Conservation (phyloP, 1,140 invertebrate species). For the Leptoteleia sp. region DNA sequence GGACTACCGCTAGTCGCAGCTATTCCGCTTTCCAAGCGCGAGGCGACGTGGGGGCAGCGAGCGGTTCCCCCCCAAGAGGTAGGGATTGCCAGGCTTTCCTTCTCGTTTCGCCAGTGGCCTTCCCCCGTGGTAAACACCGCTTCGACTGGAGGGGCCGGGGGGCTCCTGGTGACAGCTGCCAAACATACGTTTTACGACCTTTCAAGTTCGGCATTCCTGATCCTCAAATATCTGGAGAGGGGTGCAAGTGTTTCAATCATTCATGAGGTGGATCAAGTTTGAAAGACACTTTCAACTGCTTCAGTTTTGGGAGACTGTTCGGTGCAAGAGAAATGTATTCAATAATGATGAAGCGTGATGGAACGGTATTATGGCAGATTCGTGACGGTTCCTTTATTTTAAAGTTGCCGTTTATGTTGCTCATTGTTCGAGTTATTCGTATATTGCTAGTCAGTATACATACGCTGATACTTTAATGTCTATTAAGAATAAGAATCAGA, state of each 20-base stretch:
- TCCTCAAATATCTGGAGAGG: background rate
- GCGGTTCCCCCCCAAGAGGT: slow-evolving; percentile 4
- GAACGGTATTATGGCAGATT: too few species aligned
- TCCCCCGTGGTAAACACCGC: slow-evolving; percentile 9
- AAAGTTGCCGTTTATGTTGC: too few species aligned
- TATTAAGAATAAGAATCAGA: too few species aligned
- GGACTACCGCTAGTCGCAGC: too few species aligned
- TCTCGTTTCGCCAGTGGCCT: slow-evolving; percentile 21
- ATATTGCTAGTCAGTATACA: too few species aligned
- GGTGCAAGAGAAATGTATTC: too few species aligned
- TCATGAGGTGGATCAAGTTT: background rate
- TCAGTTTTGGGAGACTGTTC: background rate
- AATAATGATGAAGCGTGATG: too few species aligned
- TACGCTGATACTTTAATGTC: too few species aligned
- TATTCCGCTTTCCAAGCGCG: too few species aligned
- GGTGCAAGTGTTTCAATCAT: slow-evolving; percentile 1
- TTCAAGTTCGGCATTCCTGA: slow-evolving; percentile 32
- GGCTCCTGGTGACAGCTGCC: slow-evolving; percentile 32
- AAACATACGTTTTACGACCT: slow-evolving; percentile 36
- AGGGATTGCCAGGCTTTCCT: slow-evolving; percentile 33
- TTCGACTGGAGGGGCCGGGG: background rate
- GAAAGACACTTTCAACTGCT: slow-evolving; percentile 14
- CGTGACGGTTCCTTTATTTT: too few species aligned
- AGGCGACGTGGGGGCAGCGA: slow-evolving; percentile 37
- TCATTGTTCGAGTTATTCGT: too few species aligned